A percentile compares a stretch with the other conserved stretches of the same genome.
These are phyloP conservation scores for Troides helena DNA, from an alignment of 2,888 invertebrate species.

Conservation along the genomic window DNA sequence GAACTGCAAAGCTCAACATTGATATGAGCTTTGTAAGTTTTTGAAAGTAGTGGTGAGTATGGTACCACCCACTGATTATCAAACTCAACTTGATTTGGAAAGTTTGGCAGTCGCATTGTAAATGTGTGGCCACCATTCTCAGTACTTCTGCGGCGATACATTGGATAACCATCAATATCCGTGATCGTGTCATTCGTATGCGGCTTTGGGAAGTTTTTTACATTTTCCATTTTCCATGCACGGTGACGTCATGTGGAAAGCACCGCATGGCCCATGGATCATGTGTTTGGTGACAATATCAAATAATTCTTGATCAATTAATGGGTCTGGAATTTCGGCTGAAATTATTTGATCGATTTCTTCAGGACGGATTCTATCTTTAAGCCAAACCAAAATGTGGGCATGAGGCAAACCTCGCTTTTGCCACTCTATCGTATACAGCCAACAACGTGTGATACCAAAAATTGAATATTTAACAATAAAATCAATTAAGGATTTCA, in stretches of 20 bases:
- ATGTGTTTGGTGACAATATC: constrained; percentile 15
- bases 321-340: constrained; percentile 18
- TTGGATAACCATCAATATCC: too few relatives aligned
- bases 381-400: background rate
- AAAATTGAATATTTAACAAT: constrained; percentile 7
- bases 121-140: constrained; percentile 31
- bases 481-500: background rate
- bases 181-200: constrained; percentile 4
- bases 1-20: constrained; percentile 29
- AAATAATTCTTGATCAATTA: constrained; percentile 18
- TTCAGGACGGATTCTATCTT: constrained; percentile 27
- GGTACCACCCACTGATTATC: constrained; percentile 33
- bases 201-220: constrained; percentile 2
- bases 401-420: too few relatives aligned
- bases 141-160: constrained; percentile 19
- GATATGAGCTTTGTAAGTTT: constrained; percentile 27
- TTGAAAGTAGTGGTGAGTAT: constrained; percentile 27
- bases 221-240: constrained; percentile 6
- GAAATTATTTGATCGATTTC: constrained; percentile 27
- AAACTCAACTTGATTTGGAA: constrained; percentile 25
- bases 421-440: too few relatives aligned
- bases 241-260: too few relatives aligned
- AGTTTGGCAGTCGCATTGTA: constrained; percentile 29
- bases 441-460: too few relatives aligned
- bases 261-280: constrained; percentile 7